Evolutionary conservation across 2,113 vertebrate species (phyloP).

Genomic region (Caloenas nicobarica): DNA sequence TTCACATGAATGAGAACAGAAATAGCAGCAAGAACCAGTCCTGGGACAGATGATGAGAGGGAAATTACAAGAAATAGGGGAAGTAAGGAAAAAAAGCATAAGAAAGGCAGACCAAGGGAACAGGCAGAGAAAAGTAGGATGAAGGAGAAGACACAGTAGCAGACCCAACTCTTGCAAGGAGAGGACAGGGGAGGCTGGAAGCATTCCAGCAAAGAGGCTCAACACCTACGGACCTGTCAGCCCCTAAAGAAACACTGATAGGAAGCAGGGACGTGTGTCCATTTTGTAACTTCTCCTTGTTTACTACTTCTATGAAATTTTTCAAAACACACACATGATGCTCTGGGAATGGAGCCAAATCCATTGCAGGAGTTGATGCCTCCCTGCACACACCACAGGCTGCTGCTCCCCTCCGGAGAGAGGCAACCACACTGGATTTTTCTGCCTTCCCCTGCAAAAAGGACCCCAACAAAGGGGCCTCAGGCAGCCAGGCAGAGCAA

Average conservation of each 20-base stretch:
- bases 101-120: background rate
- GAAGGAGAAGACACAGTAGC: background rate
- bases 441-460: background rate
- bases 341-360: conserved; percentile 11
- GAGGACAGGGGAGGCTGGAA: background rate
- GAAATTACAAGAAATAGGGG: background rate
- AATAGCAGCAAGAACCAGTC: background rate
- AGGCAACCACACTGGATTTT: background rate
- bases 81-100: background rate
- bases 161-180: background rate
- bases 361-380: rapidly evolving
- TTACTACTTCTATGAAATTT: background rate
- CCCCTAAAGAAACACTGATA: background rate
- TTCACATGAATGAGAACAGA: background rate
- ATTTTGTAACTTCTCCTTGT: background rate
- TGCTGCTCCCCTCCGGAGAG: background rate
- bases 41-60: background rate
- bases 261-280: background rate
- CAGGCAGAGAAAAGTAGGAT: background rate
- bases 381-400: background rate
- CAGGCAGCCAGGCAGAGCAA: background rate
- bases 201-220: background rate
- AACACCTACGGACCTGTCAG: rapidly evolving
- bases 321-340: background rate
- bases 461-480: background rate